Conservation (phyloP, 2,888 invertebrate species). For the Amphipyra tragopoginis region DNA sequence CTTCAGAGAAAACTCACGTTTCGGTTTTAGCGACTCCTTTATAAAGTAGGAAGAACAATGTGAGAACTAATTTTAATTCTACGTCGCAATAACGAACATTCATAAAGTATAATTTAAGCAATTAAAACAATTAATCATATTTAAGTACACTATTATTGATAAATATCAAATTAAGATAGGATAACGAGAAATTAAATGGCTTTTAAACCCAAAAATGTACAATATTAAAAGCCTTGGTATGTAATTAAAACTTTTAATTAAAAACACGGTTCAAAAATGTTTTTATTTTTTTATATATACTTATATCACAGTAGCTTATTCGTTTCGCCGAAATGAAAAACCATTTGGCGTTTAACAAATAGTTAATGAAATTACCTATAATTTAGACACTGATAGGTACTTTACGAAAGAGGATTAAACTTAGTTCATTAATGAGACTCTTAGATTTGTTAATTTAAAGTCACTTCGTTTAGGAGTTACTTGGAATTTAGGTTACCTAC, state of each 20-base stretch:
- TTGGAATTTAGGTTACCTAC: conserved; percentile 27
- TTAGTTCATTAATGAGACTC: not conserved
- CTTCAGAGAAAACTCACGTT: conserved; percentile 18
- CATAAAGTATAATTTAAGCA: not conserved
- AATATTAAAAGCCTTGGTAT: not conserved
- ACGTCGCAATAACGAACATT: conserved; percentile 2
- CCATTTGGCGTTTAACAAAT: not conserved
- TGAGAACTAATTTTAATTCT: conserved; percentile 21
- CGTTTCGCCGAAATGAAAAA: too few relatives aligned
- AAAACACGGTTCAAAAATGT: not conserved
- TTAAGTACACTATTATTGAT: too few relatives aligned
- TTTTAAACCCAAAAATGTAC: not conserved
- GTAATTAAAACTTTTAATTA: not conserved
- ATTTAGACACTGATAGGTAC: conserved; percentile 13
- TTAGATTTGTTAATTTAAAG: conserved; percentile 32
- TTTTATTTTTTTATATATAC: too few relatives aligned
- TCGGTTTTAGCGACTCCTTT: conserved; percentile 14
- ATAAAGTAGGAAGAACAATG: conserved; percentile 12
- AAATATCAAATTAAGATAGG: not conserved
- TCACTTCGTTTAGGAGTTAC: conserved; percentile 27
- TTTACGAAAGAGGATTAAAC: conserved; percentile 25
- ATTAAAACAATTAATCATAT: too few relatives aligned
- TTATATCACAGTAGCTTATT: too few relatives aligned
- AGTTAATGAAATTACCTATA: not conserved
- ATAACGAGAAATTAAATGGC: not conserved